Evolutionary conservation across 2,888 invertebrate genomes (phyloP).

Genomic region (Plutella xylostella): DNA sequence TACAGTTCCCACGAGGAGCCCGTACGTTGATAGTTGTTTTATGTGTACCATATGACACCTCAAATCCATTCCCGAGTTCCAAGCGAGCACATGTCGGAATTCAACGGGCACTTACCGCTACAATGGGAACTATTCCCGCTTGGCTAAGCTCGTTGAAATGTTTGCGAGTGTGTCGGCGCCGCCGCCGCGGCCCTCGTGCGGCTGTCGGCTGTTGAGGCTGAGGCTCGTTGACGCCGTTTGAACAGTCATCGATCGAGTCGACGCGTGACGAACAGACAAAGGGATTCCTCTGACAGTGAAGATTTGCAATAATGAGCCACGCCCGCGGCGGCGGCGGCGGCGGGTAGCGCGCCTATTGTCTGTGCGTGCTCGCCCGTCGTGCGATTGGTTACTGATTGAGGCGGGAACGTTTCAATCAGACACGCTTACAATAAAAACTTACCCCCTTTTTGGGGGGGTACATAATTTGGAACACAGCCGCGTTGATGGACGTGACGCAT

Average conservation of each 20-base stretch:
- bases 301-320: constrained; percentile 40
- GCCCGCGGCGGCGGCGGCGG: constrained; percentile 26
- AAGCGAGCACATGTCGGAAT: too few species aligned
- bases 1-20: too few species aligned
- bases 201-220: too few species aligned
- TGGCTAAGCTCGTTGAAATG: constrained; percentile 2
- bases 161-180: constrained; percentile 3
- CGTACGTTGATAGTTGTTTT: too few species aligned
- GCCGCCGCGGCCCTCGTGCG: not conserved
- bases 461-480: too few species aligned
- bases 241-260: constrained; percentile 31
- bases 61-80: too few species aligned
- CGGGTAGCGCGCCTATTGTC: constrained; percentile 30
- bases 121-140: not conserved
- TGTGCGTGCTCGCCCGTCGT: constrained; percentile 21
- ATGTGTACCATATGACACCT: too few species aligned
- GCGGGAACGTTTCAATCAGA: not conserved
- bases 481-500: constrained; percentile 38
- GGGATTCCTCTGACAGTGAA: constrained; percentile 33
- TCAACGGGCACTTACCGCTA: too few species aligned
- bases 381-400: not conserved
- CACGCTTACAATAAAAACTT: not conserved
- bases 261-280: constrained; percentile 46
- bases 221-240: constrained; percentile 31
- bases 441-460: not conserved